Percentiles rank a stretch among this genome's conserved stretches.
phyloP scores from a whole-genome alignment of 2,797 vertebrate species.

The Gastrophryne carolinensis region DNA sequence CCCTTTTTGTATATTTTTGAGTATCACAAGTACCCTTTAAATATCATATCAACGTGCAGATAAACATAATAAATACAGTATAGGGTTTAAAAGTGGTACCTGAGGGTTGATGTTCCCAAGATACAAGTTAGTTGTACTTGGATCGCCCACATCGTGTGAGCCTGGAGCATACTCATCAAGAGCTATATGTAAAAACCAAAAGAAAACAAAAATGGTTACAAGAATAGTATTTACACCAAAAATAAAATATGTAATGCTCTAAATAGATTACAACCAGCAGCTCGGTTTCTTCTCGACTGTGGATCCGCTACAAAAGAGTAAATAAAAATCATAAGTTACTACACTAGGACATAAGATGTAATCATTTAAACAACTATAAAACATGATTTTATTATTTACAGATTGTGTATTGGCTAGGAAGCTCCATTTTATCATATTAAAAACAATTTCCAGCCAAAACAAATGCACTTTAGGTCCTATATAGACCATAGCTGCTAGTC shows the following conservation, averaged over 20 bases:
- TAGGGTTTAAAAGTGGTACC: constrained; percentile 63
- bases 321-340: too few species aligned
- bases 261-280: constrained; percentile 91
- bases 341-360: too few species aligned
- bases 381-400: too few species aligned
- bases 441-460: too few species aligned
- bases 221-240: not conserved
- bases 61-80: not conserved
- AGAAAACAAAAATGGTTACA: not conserved
- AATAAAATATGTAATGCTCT: not conserved
- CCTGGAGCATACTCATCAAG: constrained; percentile 96
- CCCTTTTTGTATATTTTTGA: too few species aligned
- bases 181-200: constrained; percentile 66
- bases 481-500: too few species aligned
- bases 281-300: constrained; percentile 97
- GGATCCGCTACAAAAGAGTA: constrained; percentile 85
- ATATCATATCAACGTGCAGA: too few species aligned
- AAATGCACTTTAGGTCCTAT: too few species aligned
- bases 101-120: constrained; percentile 98
- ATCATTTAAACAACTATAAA: too few species aligned
- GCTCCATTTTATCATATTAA: too few species aligned
- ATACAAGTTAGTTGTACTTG: constrained; percentile 96
- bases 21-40: too few species aligned
- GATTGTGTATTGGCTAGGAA: too few species aligned
- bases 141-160: constrained; percentile 97